Percentiles rank a stretch among this genome's conserved stretches.
phyloP scores from a whole-genome alignment of 2,888 invertebrate genomes.

The Hydropsyche betteni region DNA sequence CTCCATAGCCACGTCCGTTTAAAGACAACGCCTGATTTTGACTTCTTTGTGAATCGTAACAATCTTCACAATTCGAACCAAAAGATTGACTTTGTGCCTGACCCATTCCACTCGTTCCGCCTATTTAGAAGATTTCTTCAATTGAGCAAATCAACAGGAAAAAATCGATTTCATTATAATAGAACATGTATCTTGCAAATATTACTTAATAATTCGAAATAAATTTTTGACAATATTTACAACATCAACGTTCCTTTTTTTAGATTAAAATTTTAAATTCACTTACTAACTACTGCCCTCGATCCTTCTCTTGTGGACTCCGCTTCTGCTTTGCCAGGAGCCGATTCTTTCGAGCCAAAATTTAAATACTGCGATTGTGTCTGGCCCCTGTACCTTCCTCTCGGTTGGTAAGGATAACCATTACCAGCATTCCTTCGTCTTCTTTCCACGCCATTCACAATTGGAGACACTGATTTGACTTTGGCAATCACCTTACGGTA shows the following conservation, averaged over 20 bases:
- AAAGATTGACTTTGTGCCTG: constrained; percentile 88
- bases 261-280: constrained; percentile 37
- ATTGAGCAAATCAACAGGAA: too few species aligned
- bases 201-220: too few species aligned
- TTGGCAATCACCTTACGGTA: constrained; percentile 4
- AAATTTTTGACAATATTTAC: neutral
- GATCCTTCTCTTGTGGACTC: constrained; percentile 78
- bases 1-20: constrained; percentile 40
- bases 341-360: constrained; percentile 68
- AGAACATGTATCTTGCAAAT: too few species aligned
- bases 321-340: constrained; percentile 81
- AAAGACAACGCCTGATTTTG: constrained; percentile 39
- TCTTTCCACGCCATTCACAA: neutral
- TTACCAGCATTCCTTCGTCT: constrained; percentile 31
- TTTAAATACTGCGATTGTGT: constrained; percentile 86
- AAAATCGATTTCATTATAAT: neutral
- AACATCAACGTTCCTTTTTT: neutral
- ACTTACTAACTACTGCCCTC: constrained; percentile 78
- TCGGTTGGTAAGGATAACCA: constrained; percentile 50
- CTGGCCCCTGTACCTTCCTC: constrained; percentile 74
- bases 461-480: neutral
- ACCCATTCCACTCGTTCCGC: constrained; percentile 84
- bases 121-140: constrained; percentile 61
- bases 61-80: constrained; percentile 74
- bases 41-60: constrained; percentile 59